Evolutionary conservation across 2,888 invertebrate genomes (phyloP).

Genomic region (Rhagonycha lutea): DNA sequence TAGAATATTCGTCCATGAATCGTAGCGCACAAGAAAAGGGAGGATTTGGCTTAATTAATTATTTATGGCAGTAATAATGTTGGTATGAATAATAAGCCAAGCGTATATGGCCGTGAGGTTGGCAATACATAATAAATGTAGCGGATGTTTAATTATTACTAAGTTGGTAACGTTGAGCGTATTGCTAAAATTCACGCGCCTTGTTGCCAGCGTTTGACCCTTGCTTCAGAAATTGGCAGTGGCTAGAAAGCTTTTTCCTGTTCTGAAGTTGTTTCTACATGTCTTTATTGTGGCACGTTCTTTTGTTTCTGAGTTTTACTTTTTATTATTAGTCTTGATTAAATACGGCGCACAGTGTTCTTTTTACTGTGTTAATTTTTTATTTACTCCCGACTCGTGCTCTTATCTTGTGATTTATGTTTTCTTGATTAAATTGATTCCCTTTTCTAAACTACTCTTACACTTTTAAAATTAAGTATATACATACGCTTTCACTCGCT

Average conservation of each 20-base stretch:
- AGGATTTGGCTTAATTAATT: slow-evolving; percentile 43
- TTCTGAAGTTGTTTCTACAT: slow-evolving; percentile 30
- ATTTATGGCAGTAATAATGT: slow-evolving; percentile 53
- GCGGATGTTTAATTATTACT: slow-evolving; percentile 51
- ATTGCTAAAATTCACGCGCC: slow-evolving; percentile 30
- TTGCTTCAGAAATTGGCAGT: slow-evolving; percentile 15
- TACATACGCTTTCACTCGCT: neutral
- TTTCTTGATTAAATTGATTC: slow-evolving; percentile 9
- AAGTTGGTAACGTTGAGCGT: slow-evolving; percentile 40
- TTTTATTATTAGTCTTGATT: slow-evolving; percentile 46
- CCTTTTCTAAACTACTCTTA: neutral
- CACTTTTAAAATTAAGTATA: neutral
- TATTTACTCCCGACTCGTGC: slow-evolving; percentile 25
- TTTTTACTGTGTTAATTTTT: slow-evolving; percentile 40
- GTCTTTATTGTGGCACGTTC: slow-evolving; percentile 40
- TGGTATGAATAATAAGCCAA: slow-evolving; percentile 55
- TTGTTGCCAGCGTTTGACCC: slow-evolving; percentile 24
- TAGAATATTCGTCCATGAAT: slow-evolving; percentile 22
- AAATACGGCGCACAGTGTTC: slow-evolving; percentile 41
- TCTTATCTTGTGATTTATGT: slow-evolving; percentile 22
- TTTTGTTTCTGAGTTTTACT: slow-evolving; percentile 41
- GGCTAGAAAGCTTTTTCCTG: slow-evolving; percentile 31
- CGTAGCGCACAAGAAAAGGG: slow-evolving; percentile 34
- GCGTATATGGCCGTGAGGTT: slow-evolving; percentile 51
- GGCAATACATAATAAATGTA: slow-evolving; percentile 52